phyloP scores from a whole-genome alignment of 2,888 invertebrate genomes.

The Cryptus armator region DNA sequence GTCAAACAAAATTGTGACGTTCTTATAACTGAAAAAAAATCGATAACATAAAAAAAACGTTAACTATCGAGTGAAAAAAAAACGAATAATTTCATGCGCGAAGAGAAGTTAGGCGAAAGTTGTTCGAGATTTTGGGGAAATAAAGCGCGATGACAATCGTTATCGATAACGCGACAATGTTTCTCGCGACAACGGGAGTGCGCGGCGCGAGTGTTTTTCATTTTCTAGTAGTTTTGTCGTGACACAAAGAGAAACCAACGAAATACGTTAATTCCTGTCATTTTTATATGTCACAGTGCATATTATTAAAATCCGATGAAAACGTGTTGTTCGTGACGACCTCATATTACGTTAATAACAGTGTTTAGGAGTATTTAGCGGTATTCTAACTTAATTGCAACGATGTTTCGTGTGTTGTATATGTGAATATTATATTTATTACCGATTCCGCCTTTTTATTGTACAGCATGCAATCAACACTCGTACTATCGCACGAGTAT shows the following conservation, averaged over 20 bases:
- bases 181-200: background rate
- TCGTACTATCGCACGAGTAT: background rate
- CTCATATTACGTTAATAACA: background rate
- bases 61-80: background rate
- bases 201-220: background rate
- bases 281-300: background rate
- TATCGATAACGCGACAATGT: slow-evolving; percentile 1
- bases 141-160: background rate
- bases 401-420: background rate
- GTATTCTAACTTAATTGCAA: background rate
- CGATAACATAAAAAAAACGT: background rate
- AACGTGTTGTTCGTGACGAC: background rate
- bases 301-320: background rate
- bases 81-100: background rate
- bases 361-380: background rate
- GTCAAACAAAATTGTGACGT: background rate
- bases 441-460: background rate
- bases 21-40: background rate
- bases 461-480: background rate
- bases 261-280: no score
- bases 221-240: background rate
- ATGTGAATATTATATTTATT: background rate
- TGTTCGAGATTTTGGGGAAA: slow-evolving; percentile 3
- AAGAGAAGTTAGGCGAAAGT: slow-evolving; percentile 54
- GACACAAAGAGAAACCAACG: no score